phyloP scores from a whole-genome alignment of 1,140 invertebrate species.

The Pogonognathellus flavescens region DNA sequence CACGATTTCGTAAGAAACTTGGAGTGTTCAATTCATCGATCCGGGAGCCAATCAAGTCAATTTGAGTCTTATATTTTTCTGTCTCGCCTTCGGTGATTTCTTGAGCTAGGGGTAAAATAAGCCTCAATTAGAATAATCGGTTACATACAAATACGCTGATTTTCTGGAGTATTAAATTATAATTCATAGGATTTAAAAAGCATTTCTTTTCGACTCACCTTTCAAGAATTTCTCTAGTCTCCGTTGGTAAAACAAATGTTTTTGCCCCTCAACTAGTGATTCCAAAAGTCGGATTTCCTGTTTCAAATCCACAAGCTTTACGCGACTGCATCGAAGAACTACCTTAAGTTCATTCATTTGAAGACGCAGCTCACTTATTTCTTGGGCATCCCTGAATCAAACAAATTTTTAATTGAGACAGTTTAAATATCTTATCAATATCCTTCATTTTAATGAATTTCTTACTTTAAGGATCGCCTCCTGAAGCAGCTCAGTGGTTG shows the following conservation, averaged over 20 bases:
- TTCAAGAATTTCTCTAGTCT: neutral
- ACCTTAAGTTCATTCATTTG: neutral
- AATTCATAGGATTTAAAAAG: neutral
- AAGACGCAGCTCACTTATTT: neutral
- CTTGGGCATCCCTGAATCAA: neutral
- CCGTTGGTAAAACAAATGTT: neutral
- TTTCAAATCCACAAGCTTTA: slow-evolving; percentile 15
- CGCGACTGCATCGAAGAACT: neutral
- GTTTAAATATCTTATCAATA: neutral
- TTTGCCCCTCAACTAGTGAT: neutral
- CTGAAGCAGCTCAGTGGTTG: neutral
- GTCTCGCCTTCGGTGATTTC: neutral
- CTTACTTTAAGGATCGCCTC: neutral
- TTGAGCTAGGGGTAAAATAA: neutral
- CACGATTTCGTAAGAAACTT: neutral
- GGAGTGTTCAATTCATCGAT: neutral
- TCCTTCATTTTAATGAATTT: neutral
- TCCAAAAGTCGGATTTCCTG: slow-evolving; percentile 24
- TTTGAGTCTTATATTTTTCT: neutral
- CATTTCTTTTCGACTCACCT: neutral
- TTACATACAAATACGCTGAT: too few species aligned
- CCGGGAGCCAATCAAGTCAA: neutral
- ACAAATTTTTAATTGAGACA: neutral
- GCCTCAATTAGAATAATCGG: neutral
- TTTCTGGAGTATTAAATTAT: too few species aligned